Conservation (phyloP, 2,888 invertebrate species). For the Acanthosepion esculentum region DNA sequence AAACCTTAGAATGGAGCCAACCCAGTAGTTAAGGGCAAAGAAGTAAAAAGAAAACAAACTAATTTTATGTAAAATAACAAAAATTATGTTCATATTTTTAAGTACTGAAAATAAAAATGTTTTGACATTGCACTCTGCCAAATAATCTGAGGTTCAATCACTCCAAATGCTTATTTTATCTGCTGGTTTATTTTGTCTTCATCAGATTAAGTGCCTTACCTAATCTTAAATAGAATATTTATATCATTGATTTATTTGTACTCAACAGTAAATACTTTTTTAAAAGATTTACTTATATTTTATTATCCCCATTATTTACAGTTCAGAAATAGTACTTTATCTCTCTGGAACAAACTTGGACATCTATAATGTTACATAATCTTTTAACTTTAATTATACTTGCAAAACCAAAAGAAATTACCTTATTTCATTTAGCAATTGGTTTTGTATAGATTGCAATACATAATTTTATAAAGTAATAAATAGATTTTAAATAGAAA, state of each 20-base stretch:
- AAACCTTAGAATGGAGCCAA: background rate
- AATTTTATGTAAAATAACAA: background rate
- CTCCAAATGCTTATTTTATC: background rate
- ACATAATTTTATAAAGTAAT: background rate
- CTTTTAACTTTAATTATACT: background rate
- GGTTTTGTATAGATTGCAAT: background rate
- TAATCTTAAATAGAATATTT: background rate
- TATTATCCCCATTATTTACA: background rate
- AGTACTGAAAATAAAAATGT: background rate
- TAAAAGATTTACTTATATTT: background rate
- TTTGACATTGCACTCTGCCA: background rate
- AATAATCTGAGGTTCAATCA: background rate
- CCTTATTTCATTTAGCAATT: background rate
- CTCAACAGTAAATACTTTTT: background rate
- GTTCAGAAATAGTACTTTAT: background rate
- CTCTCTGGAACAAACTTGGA: background rate
- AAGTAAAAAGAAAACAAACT: background rate
- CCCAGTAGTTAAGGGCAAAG: background rate
- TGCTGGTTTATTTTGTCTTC: background rate
- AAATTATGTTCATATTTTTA: background rate
- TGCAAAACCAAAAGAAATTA: background rate
- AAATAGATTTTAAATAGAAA: background rate
- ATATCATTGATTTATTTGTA: background rate
- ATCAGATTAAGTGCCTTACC: constrained; percentile 22
- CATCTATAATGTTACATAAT: background rate